Evolutionary conservation across 2,113 vertebrate species (phyloP), one percentile per base, ranked within the genome.

Genomic region (Ophiodon elongatus): DNA sequence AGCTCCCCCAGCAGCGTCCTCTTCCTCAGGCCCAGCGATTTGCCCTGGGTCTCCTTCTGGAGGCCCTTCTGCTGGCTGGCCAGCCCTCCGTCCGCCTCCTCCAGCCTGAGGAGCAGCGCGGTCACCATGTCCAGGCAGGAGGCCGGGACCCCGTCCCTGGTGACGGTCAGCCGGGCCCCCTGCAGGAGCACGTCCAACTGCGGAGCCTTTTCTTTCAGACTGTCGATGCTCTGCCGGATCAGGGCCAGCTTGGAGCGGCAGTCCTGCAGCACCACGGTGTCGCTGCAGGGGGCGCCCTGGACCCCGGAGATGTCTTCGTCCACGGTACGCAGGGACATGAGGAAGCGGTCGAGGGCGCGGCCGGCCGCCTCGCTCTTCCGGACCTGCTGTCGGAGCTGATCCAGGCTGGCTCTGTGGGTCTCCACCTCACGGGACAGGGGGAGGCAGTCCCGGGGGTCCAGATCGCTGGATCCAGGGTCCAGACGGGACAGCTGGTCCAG

Each of bases 51-150:
- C 68, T 93, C 89, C 82, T 91, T 93, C 68, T 95, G 91, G 4
- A 86, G 4, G 25, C 81, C 77, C 33, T 91, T 85, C 83, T 96
- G 91, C 54, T 93, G 92, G 39, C 56, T 27, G 14, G 82, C 87
- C 68, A 93, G 71, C 9, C 59, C 78, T 7, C 43, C 21, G 0
- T 31, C 78, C 0, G 60, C 82, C 0, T 66, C 93, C 62, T 93
- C 92, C 69, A 95, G 77, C 45, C 89, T 92, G 15, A 67, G 52
- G 39, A 92, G 93, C 87, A 98, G 91, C 19, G 85, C 60, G 0
- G 31, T 79, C 45, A 96, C 91, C 73, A 99, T 95, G 69, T 97
- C 96, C 84, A 95, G 92, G 85, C 97, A 99, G 82, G 95, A 96
- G 37, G 93, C 92, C 1, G 91, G 92, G 70, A 31, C 86, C 8